Base-by-base conservation (phyloP, 2,888 invertebrate genomes). In the Amphipoea lucens region DNA sequence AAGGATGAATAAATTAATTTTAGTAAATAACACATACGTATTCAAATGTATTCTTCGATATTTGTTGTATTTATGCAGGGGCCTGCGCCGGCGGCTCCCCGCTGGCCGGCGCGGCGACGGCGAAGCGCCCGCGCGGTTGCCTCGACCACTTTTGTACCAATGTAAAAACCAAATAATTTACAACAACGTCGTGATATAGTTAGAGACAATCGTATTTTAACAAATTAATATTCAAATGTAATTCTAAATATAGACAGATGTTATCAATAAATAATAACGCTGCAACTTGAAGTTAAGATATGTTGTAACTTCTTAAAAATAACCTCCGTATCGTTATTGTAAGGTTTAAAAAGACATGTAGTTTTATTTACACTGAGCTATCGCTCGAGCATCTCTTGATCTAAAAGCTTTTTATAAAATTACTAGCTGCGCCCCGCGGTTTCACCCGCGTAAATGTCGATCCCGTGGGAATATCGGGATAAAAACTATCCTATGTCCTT, bases 101-200 rank as follows among this genome's bases (percentile, higher is more conserved):
- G 94, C 95, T 93, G 94, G 78, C 83, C 85, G 90, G 71, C 74
- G 57, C 84, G 90, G 73, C 82, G 76, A 75, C 80, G 75, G 71
- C 69, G 48, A 17, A n/a, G 94, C 92, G 95, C 90, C 81, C 83
- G 89, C 87, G 91, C 94, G 92, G 92, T 94, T 92, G 93, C 93
- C 93, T 92, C 93, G 91, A 86, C 93, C 90, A 93, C 91, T 94
- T 94, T 95, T 93, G 93, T 94, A 93, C 91, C 91, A 91, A 92
- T 92, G 90, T 93, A 95, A 96, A 95, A 95, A 94, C 93, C 91
- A 90, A 94, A 95, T 94, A 94, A 95, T 95, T 94, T 94, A 94
- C 92, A 91, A 92, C 91, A 90, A 91, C 91, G 90, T 92, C 90
- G 88, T 90, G 90, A 90, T 92, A 92, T 90, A 90, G 91, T 91